Conservation (phyloP, 2,113 vertebrate species). For the Engraulis encrasicolus region DNA sequence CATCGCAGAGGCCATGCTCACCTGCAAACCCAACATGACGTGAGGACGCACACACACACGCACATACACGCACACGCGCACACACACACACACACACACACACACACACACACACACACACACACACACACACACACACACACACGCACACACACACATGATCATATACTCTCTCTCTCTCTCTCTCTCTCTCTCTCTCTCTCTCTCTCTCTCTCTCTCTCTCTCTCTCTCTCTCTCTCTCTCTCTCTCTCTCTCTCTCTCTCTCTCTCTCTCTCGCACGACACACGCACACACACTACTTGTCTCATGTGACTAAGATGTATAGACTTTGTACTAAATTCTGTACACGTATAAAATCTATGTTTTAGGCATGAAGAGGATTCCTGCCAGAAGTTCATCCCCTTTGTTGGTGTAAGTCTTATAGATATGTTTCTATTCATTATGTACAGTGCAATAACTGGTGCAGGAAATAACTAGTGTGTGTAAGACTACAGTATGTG, state of each 20-base stretch:
- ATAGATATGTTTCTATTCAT: neutral
- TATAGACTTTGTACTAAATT: too few relatives aligned
- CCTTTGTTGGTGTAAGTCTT: constrained; percentile 80
- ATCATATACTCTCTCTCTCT: too few relatives aligned
- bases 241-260: too few relatives aligned
- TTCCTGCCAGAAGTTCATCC: constrained; percentile 83
- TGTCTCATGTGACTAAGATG: too few relatives aligned
- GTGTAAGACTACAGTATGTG: too few relatives aligned
- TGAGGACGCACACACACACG: constrained; percentile 55
- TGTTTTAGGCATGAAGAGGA: constrained; percentile 80
- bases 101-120: neutral
- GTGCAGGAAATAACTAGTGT: too few relatives aligned
- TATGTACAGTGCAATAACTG: neutral
- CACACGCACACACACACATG: too few relatives aligned
- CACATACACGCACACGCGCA: neutral
- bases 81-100: neutral
- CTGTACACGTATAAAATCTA: constrained; percentile 38
- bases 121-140: neutral
- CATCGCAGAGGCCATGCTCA: constrained; percentile 82
- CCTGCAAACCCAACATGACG: constrained; percentile 79
- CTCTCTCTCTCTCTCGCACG: too few relatives aligned
- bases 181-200: too few relatives aligned
- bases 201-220: too few relatives aligned
- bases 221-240: too few relatives aligned
- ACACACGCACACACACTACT: too few relatives aligned